Conservation (phyloP, 1,140 invertebrate species). For the Glomeris maerens region DNA sequence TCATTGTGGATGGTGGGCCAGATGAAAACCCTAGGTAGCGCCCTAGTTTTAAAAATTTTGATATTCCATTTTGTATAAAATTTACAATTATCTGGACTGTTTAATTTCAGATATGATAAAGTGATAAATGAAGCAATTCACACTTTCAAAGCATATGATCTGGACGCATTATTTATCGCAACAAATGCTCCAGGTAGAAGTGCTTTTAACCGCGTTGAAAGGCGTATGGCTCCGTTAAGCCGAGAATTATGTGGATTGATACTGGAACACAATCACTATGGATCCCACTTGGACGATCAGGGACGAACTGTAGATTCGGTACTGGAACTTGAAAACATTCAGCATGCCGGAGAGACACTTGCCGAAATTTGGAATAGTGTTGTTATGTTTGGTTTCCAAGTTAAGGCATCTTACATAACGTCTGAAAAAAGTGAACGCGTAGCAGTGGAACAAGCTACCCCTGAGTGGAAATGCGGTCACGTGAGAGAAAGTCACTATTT, state of each 20-base stretch:
- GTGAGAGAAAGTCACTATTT: conserved; percentile 17
- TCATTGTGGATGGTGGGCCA: conserved; percentile 29
- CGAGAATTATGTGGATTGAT: conserved; percentile 28
- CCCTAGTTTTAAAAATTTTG: too few relatives aligned
- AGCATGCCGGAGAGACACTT: conserved; percentile 23
- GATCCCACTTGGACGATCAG: conserved; percentile 27
- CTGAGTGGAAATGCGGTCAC: conserved; percentile 15
- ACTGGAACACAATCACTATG: conserved; percentile 27
- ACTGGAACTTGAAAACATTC: conserved; percentile 27
- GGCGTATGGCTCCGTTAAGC: conserved; percentile 31
- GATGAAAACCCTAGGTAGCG: conserved; percentile 34
- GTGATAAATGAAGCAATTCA: conserved; percentile 26
- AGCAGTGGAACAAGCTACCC: conserved; percentile 1
- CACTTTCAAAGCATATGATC: conserved; percentile 27
- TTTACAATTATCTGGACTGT: too few relatives aligned
- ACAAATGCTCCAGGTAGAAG: conserved; percentile 31
- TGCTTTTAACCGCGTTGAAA: conserved; percentile 27
- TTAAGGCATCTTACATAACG: conserved; percentile 24
- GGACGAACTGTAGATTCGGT: conserved; percentile 26
- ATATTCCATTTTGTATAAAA: too few relatives aligned
- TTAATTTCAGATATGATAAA: too few relatives aligned
- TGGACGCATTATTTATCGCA: conserved; percentile 31
- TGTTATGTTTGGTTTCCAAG: conserved; percentile 20
- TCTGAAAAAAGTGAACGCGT: conserved; percentile 1
- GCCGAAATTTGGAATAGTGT: conserved; percentile 23